Conservation (phyloP, 2,888 invertebrate species). For the Kuschelorhynchus macadamiae region DNA sequence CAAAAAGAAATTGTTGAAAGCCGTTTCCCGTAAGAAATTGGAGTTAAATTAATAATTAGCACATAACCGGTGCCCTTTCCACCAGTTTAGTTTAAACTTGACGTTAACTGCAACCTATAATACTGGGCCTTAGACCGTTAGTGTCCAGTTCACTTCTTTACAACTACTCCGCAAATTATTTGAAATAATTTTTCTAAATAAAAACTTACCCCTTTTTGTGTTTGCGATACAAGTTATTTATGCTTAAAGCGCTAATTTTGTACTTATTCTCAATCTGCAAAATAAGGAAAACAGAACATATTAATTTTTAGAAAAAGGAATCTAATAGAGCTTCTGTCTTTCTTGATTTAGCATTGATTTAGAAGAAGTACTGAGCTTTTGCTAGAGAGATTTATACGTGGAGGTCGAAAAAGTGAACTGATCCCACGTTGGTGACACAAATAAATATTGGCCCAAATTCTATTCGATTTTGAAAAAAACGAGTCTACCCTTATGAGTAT, state of each 20-base stretch:
- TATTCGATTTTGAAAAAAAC: constrained; percentile 7
- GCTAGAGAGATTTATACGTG: constrained; percentile 54
- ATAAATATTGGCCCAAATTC: constrained; percentile 36
- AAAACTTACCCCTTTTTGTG: constrained; percentile 99
- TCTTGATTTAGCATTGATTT: constrained; percentile 71
- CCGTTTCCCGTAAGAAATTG: too few species aligned
- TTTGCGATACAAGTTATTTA: constrained; percentile 99
- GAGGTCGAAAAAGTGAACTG: constrained; percentile 67
- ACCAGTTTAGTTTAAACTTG: constrained; percentile 16
- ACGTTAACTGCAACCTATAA: constrained; percentile 39
- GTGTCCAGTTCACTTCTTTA: constrained; percentile 65
- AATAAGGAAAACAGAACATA: constrained; percentile 87
- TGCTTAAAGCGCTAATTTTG: constrained; percentile 98
- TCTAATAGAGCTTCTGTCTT: constrained; percentile 64
- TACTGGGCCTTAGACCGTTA: constrained; percentile 56
- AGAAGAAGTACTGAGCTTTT: constrained; percentile 72
- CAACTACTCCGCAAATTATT: constrained; percentile 61
- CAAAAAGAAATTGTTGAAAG: too few species aligned
- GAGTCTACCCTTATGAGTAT: too few species aligned
- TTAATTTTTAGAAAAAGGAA: constrained; percentile 61
- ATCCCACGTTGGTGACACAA: constrained; percentile 60
- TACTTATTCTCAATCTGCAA: constrained; percentile 99
- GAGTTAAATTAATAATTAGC: constrained; percentile 2
- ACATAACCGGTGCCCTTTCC: constrained; percentile 14
- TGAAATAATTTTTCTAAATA: constrained; percentile 34